phyloP scores from a whole-genome alignment of 1,140 invertebrate genomes.

The Sarcophaga peregrina region DNA sequence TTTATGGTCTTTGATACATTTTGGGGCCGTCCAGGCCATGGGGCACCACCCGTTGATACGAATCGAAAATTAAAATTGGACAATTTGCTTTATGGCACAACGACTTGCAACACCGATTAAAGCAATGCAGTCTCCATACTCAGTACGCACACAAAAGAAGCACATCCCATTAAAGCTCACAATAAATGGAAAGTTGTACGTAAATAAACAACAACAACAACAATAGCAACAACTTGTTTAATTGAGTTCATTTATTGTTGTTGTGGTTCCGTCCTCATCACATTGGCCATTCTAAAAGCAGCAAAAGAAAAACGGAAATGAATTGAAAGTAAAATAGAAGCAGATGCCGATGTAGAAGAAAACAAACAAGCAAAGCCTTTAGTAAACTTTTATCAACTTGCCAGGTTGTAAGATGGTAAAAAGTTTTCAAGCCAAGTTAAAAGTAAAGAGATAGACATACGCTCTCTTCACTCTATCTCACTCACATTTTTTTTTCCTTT shows the following conservation, averaged over 20 bases:
- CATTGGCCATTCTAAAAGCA: background rate
- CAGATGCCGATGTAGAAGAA: no score
- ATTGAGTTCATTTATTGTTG: slow-evolving; percentile 15
- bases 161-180: no score
- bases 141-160: no score
- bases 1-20: slow-evolving; percentile 74
- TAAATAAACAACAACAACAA: background rate
- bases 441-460: background rate
- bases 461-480: no score
- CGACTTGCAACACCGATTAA: slow-evolving; percentile 16
- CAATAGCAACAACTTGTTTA: background rate
- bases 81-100: slow-evolving; percentile 61
- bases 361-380: no score
- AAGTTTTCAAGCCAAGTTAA: slow-evolving; percentile 1
- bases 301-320: background rate
- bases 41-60: slow-evolving; percentile 69
- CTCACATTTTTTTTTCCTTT: background rate
- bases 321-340: no score
- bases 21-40: slow-evolving; percentile 76
- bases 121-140: background rate
- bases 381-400: slow-evolving; percentile 34
- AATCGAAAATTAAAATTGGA: slow-evolving; percentile 64
- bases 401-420: slow-evolving; percentile 36
- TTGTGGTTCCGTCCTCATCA: background rate
- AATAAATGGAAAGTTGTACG: background rate